Conservation (phyloP, 2,113 vertebrate species). For the Hystrix brachyura region DNA sequence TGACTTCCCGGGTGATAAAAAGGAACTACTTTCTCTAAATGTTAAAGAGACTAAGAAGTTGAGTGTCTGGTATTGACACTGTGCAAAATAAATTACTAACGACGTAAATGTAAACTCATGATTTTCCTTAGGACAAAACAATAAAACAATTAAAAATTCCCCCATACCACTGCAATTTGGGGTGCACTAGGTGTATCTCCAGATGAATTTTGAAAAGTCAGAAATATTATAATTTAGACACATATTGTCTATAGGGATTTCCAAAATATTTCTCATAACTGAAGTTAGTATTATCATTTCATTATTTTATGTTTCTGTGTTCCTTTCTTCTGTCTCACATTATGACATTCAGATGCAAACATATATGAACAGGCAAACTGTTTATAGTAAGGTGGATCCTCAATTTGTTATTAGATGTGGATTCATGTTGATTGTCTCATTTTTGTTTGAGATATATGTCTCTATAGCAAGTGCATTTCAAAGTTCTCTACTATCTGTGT, state of each 20-base stretch:
- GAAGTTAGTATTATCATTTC: background rate
- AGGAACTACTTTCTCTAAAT: background rate
- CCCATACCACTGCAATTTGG: background rate
- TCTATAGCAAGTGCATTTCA: background rate
- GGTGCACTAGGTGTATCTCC: background rate
- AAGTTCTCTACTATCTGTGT: background rate
- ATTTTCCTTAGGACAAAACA: background rate
- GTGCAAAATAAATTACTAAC: background rate
- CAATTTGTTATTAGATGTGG: background rate
- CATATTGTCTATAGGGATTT: background rate
- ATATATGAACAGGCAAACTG: background rate
- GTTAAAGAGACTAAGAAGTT: background rate
- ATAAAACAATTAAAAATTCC: background rate
- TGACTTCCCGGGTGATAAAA: background rate
- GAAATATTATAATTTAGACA: background rate
- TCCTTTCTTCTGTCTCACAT: background rate
- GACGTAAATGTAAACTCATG: background rate
- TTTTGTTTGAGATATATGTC: background rate
- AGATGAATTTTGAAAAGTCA: conserved; percentile 8
- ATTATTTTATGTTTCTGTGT: background rate
- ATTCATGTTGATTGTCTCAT: background rate
- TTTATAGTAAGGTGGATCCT: background rate
- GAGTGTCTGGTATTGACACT: background rate
- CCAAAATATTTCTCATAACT: background rate
- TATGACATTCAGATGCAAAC: conserved; percentile 1